phyloP scores from a whole-genome alignment of 2,888 invertebrate genomes.

The Hedya salicella region DNA sequence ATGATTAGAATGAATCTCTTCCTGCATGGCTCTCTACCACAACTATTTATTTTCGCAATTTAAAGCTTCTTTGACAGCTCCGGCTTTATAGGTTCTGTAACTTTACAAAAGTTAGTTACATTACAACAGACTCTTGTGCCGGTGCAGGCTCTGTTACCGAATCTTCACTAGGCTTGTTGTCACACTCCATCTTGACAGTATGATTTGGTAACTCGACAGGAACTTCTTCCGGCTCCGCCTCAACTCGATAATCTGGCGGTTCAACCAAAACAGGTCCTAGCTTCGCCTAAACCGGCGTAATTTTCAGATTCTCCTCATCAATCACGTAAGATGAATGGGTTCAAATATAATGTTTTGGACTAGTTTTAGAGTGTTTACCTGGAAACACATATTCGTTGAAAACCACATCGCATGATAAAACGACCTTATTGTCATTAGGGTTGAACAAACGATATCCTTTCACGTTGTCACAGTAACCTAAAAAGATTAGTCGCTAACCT shows the following conservation, averaged over 20 bases:
- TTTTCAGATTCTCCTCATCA: conserved; percentile 4
- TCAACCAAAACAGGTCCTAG: too few relatives aligned
- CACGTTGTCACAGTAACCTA: too few relatives aligned
- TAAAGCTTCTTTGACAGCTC: conserved; percentile 13
- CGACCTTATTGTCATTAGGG: conserved; percentile 21
- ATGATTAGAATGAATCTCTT: conserved; percentile 21
- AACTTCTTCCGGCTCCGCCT: too few relatives aligned
- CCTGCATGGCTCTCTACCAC: conserved; percentile 21
- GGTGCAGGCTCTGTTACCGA: too few relatives aligned
- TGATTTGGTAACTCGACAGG: too few relatives aligned
- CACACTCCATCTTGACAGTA: too few relatives aligned
- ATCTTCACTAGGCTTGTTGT: too few relatives aligned
- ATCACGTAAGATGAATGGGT: conserved; percentile 1
- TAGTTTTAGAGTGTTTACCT: neutral
- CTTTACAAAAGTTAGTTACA: conserved; percentile 1
- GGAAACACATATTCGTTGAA: conserved; percentile 17
- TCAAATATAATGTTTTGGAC: neutral
- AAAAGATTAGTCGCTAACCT: too few relatives aligned
- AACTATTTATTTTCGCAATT: conserved; percentile 9
- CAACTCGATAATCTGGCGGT: too few relatives aligned
- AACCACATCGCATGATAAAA: conserved; percentile 10
- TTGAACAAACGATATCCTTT: conserved; percentile 2
- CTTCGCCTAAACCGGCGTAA: conserved; percentile 5
- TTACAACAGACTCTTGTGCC: neutral
- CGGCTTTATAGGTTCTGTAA: conserved; percentile 1